Conservation (phyloP, 2,888 invertebrate species). For the Lithophane leautieri region DNA sequence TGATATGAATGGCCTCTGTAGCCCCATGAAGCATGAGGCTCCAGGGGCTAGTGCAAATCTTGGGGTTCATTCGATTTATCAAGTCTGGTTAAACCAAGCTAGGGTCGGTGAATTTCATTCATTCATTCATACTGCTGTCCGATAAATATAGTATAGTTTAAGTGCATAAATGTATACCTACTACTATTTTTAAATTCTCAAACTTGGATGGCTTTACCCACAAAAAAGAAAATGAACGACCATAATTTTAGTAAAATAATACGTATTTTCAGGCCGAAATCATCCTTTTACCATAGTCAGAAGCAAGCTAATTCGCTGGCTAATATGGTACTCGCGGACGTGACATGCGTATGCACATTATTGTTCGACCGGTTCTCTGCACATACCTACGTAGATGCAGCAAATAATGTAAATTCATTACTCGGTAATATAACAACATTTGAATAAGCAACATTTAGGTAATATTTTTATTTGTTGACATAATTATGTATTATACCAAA, state of each 20-base stretch:
- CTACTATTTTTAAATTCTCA: background rate
- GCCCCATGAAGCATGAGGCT: too few relatives aligned
- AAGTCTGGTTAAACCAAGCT: too few relatives aligned
- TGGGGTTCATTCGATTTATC: too few relatives aligned
- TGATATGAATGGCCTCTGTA: too few relatives aligned
- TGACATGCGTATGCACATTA: constrained; percentile 59
- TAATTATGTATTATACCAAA: background rate
- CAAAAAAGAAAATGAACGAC: constrained; percentile 12
- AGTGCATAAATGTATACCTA: too few relatives aligned
- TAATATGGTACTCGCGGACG: constrained; percentile 50
- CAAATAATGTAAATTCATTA: constrained; percentile 26
- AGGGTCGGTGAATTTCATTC: too few relatives aligned
- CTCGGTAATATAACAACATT: constrained; percentile 7
- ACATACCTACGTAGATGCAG: constrained; percentile 28
- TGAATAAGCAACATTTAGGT: background rate
- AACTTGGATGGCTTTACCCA: too few relatives aligned
- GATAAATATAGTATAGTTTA: too few relatives aligned
- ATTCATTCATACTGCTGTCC: too few relatives aligned
- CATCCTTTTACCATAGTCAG: constrained; percentile 39
- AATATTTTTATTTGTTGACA: constrained; percentile 5
- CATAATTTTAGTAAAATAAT: constrained; percentile 15
- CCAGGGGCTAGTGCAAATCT: too few relatives aligned
- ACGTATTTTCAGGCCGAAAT: constrained; percentile 46
- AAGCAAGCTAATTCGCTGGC: constrained; percentile 56
- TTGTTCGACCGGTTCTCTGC: constrained; percentile 47